A percentile compares a stretch with the other conserved stretches of the same genome.
Evolutionary conservation across 2,113 vertebrate genomes (phyloP).

Genomic region (Amblyornis subalaris): DNA sequence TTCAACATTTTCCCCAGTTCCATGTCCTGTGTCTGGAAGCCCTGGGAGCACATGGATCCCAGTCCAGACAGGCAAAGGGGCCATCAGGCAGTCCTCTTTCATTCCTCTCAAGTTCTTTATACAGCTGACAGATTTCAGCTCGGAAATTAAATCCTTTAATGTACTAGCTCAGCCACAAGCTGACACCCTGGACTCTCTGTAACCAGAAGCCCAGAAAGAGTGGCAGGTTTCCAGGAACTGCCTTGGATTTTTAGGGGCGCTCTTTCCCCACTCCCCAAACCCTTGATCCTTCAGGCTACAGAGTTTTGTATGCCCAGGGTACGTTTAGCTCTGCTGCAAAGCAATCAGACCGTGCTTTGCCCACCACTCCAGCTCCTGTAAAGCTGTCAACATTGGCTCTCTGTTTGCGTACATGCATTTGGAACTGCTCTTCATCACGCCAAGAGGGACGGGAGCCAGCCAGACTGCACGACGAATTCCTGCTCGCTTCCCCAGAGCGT

Average conservation of each 20-base stretch:
- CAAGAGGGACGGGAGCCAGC: conserved; percentile 23
- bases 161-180: not conserved
- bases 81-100: not conserved
- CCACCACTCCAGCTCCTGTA: conserved; percentile 15
- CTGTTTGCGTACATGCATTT: conserved; percentile 26
- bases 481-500: not conserved
- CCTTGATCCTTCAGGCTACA: not conserved
- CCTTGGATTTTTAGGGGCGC: not conserved
- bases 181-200: not conserved
- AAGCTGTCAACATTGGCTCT: conserved; percentile 38
- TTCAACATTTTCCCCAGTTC: not conserved
- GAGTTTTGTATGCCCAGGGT: not conserved
- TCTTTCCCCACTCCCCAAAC: not conserved
- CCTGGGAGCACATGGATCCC: not conserved
- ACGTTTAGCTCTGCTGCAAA: not conserved
- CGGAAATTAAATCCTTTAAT: conserved; percentile 31
- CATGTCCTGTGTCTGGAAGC: not conserved
- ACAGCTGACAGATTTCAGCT: conserved; percentile 27
- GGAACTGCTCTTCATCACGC: conserved; percentile 9
- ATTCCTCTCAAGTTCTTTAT: not conserved
- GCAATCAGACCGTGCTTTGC: not conserved
- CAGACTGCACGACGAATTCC: conserved; percentile 16
- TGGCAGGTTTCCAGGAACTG: not conserved
- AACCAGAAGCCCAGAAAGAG: conserved; percentile 17
- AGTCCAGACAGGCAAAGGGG: not conserved